phyloP scores from a whole-genome alignment of 1,140 invertebrate genomes.

The Gryon sp. region DNA sequence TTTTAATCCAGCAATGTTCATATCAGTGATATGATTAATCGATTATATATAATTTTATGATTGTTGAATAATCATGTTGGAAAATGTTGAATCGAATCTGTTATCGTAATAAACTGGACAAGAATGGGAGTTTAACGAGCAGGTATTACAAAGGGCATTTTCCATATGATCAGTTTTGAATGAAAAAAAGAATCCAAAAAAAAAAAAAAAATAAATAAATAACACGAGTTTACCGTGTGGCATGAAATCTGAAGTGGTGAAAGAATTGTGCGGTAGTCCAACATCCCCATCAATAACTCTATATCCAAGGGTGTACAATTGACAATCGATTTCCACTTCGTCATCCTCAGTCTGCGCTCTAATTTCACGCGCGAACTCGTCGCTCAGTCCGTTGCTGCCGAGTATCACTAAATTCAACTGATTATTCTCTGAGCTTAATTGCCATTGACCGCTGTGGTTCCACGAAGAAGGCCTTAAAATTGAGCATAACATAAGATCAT shows the following conservation, averaged over 20 bases:
- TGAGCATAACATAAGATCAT: too few species aligned
- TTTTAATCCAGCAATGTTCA: too few species aligned
- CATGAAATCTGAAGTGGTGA: constrained; percentile 87
- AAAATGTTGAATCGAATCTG: too few species aligned
- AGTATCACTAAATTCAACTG: constrained; percentile 88
- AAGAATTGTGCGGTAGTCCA: constrained; percentile 87
- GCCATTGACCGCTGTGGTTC: constrained; percentile 85
- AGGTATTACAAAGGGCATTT: too few species aligned
- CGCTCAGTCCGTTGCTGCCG: constrained; percentile 87
- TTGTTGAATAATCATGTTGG: too few species aligned
- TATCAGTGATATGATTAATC: too few species aligned
- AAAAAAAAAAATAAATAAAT: background rate
- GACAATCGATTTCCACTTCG: constrained; percentile 91
- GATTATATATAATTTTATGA: too few species aligned
- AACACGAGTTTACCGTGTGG: constrained; percentile 83
- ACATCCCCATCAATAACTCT: constrained; percentile 92
- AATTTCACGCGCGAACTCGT: constrained; percentile 89
- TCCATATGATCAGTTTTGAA: too few species aligned
- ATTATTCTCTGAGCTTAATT: constrained; percentile 84
- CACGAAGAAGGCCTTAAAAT: constrained; percentile 84
- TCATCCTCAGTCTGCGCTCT: constrained; percentile 88
- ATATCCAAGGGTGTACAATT: constrained; percentile 89
- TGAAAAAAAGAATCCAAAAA: too few species aligned
- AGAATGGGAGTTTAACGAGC: too few species aligned
- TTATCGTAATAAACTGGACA: too few species aligned